Evolutionary conservation across 2,113 vertebrate genomes (phyloP).

Genomic region (Megaceryle maxima): DNA sequence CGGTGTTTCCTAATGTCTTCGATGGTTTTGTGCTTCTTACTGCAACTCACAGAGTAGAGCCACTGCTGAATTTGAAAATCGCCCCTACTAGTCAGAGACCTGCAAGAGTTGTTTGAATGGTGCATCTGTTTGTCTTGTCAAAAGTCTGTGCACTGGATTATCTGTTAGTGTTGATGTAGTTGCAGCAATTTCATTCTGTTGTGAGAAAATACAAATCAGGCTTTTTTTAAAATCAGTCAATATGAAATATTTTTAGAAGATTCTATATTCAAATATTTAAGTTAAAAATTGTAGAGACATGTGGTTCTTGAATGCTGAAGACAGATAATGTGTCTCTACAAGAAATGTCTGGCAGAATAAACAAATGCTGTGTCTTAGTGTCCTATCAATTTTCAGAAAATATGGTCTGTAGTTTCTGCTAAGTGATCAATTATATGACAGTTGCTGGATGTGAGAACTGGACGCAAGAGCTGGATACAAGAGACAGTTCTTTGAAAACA

Average conservation of each 20-base stretch:
- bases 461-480: not conserved
- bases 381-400: not conserved
- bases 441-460: not conserved
- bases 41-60: not conserved
- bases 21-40: not conserved
- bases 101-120: not conserved
- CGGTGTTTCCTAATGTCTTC: not conserved
- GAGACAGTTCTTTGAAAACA: not conserved
- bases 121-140: not conserved
- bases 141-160: not conserved
- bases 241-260: not conserved
- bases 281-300: not conserved
- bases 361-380: not conserved
- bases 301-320: not conserved
- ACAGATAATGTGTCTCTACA: not conserved
- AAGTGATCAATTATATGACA: not conserved
- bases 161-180: not conserved
- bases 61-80: not conserved
- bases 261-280: not conserved
- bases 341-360: not conserved
- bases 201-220: not conserved
- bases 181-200: not conserved
- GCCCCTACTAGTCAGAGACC: not conserved
- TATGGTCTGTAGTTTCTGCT: not conserved
- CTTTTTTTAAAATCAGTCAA: accelerated